phyloP scores from a whole-genome alignment of 2,888 invertebrate genomes.

The Andrena dorsata region DNA sequence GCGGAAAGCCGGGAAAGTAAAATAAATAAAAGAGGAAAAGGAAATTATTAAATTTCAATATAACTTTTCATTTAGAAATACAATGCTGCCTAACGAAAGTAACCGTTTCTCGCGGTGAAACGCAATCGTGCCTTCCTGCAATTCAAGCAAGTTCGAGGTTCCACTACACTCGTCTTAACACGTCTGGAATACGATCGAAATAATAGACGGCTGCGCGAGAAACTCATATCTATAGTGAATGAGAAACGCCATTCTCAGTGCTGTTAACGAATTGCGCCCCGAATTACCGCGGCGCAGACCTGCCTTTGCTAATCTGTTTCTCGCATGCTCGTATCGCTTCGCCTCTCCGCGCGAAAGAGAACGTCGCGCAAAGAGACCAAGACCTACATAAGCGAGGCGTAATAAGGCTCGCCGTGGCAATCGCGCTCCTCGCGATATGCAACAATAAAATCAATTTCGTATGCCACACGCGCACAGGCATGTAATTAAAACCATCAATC shows the following conservation, averaged over 20 bases:
- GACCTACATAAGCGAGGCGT: slow-evolving; percentile 49
- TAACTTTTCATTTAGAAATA: too few species aligned
- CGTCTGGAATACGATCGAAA: not conserved
- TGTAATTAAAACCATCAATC: slow-evolving; percentile 35
- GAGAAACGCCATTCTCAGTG: slow-evolving; percentile 27
- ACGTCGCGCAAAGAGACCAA: slow-evolving; percentile 54
- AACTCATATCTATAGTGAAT: slow-evolving; percentile 7
- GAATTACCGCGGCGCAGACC: slow-evolving; percentile 38
- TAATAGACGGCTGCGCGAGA: not conserved
- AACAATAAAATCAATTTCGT: slow-evolving; percentile 45
- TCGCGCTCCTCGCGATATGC: slow-evolving; percentile 23
- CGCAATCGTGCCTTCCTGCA: too few species aligned
- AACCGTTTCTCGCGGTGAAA: too few species aligned
- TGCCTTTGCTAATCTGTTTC: slow-evolving; percentile 54
- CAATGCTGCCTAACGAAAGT: too few species aligned
- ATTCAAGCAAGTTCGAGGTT: too few species aligned
- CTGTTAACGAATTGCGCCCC: slow-evolving; percentile 41
- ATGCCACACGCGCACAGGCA: not conserved
- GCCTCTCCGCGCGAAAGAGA: slow-evolving; percentile 50
- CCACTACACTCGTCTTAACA: not conserved
- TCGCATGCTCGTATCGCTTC: slow-evolving; percentile 46
- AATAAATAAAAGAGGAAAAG: too few species aligned
- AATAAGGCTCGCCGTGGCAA: slow-evolving; percentile 41
- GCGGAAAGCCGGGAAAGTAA: too few species aligned
- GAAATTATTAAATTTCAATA: too few species aligned